Evolutionary conservation across 2,888 invertebrate genomes (phyloP).

Genomic region (Willowsia nigromaculata): DNA sequence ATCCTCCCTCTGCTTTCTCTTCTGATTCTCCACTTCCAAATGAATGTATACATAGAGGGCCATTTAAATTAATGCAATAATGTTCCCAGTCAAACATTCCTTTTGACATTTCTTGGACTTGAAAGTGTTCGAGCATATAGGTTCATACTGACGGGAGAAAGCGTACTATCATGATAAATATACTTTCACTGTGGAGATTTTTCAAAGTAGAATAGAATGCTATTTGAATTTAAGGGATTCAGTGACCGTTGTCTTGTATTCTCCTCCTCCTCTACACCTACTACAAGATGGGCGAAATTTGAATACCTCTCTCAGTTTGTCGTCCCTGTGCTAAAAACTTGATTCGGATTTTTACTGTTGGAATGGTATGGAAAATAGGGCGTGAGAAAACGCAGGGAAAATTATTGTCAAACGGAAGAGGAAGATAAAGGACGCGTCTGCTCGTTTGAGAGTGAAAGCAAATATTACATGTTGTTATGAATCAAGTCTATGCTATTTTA

Average conservation of each 20-base stretch:
- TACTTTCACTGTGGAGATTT: not conserved
- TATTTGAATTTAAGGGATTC: not conserved
- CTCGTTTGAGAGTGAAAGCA: too few species aligned
- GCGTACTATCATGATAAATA: not conserved
- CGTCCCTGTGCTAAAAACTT: not conserved
- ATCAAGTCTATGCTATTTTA: too few species aligned
- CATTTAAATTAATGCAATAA: constrained; percentile 25
- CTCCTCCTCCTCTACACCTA: not conserved
- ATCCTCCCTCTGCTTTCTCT: not conserved
- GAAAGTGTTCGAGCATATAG: not conserved
- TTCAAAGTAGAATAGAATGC: not conserved
- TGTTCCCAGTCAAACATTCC: not conserved
- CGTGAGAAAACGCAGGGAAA: too few species aligned
- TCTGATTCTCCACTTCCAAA: not conserved
- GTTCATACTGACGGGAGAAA: not conserved
- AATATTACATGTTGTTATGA: too few species aligned
- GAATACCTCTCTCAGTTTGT: not conserved
- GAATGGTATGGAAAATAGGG: too few species aligned
- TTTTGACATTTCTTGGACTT: constrained; percentile 12
- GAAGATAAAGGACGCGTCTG: too few species aligned
- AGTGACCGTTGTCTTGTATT: not conserved
- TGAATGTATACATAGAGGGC: not conserved
- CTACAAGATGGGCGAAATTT: not conserved
- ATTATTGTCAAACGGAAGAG: too few species aligned
- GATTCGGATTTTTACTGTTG: too few species aligned